Evolutionary conservation across 2,797 vertebrate species (phyloP).

Genomic region (Apodemus agrarius): DNA sequence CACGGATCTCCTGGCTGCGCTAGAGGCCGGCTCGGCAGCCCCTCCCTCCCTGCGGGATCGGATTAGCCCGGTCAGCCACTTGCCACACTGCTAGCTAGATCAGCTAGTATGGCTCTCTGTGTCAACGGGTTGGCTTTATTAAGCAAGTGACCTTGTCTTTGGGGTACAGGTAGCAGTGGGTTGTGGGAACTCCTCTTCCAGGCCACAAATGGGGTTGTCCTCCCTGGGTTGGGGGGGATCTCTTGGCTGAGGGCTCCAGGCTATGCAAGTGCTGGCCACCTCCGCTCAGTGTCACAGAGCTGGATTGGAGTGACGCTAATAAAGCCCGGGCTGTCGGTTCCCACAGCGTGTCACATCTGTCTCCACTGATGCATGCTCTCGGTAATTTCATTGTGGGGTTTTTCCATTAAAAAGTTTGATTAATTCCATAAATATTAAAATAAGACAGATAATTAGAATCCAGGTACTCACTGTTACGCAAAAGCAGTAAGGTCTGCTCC

Average conservation of each 20-base stretch:
- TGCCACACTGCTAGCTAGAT: background rate
- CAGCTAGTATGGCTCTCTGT: background rate
- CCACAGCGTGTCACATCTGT: conserved; percentile 82
- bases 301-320: conserved; percentile 68
- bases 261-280: background rate
- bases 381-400: conserved; percentile 84
- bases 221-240: rapidly evolving
- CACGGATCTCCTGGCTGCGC: rapidly evolving
- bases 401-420: conserved; percentile 88
- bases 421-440: conserved; percentile 88
- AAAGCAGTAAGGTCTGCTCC: conserved; percentile 78
- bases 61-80: background rate
- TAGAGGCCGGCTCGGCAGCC: background rate
- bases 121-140: background rate
- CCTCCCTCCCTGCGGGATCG: rapidly evolving
- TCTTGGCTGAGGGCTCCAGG: background rate
- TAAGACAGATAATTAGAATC: conserved; percentile 88
- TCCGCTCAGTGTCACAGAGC: background rate
- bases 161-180: background rate
- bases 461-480: conserved; percentile 81
- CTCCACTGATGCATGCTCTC: conserved; percentile 85
- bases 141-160: background rate
- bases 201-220: background rate
- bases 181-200: background rate
- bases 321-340: conserved; percentile 80